Base-by-base conservation (phyloP, 2,113 vertebrate genomes). In the Archilochus colubris region DNA sequence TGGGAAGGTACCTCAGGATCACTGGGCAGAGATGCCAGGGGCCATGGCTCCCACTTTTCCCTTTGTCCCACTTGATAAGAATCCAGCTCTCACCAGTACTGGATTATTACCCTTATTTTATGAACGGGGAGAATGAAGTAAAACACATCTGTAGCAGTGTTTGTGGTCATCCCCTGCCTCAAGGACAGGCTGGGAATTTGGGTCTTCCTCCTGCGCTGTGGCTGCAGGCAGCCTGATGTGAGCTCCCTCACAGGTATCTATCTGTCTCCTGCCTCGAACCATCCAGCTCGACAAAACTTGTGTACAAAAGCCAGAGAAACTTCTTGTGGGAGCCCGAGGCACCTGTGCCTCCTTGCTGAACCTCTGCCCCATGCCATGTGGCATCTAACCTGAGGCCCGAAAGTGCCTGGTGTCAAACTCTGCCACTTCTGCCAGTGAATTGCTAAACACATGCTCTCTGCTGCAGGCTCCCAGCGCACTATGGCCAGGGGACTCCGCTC, bases 301-400 rank as follows among this genome's bases (percentile, higher is more conserved):
- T 20, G 67, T 9, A n/a, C 79, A 17, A 79, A 48, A 89, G 62
- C 81, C 84, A 19, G 87, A 72, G 74, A 43, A 93, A 55, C 67
- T 77, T 43, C 70, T 76, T 58, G 66, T 72, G 38, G 87, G 63
- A 89, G 89, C 93, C 93, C 6, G 78, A 77, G 94, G 91, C 94
- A 79, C 81, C 86, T 40, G 72, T 12, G 7, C 72, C 18, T 48
- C 43, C 0, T 83, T 43, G 64, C 89, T 66, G 89, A 93, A 31
- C 63, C 84, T 95, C 89, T 94, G 95, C 83, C 83, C 73, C 89
- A 76, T 17, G 91, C 78, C 95, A 40, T 0, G 44, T 53, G 73
- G 86, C 67, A 44, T 51, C 94, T 85, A 10, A 92, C 46, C 94
- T 70, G n/a, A 55, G 72, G 91, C 78, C 84, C 12, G 0, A 24